Percentiles rank a stretch among this genome's conserved stretches.
Conservation (phyloP, 2,888 invertebrate species). For the Diachrysia chrysitis region DNA sequence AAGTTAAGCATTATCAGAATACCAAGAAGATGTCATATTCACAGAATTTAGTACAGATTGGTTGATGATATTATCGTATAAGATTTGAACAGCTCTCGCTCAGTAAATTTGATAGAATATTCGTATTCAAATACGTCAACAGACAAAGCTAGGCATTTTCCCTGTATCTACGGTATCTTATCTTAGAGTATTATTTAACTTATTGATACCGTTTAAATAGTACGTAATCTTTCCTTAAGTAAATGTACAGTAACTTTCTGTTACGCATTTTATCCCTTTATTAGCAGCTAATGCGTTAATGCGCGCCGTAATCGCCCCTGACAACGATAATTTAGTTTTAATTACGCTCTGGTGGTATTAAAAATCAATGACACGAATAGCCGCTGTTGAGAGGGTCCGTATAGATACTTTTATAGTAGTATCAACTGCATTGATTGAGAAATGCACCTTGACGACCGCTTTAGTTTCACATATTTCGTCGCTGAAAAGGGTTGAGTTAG, state of each 20-base stretch:
- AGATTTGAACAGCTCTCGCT: neutral
- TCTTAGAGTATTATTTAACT: conserved; percentile 52
- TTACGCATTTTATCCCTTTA: conserved; percentile 44
- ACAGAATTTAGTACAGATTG: conserved; percentile 2
- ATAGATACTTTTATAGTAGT: conserved; percentile 13
- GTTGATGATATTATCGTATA: conserved; percentile 11
- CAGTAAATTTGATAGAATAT: conserved; percentile 6
- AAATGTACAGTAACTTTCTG: conserved; percentile 39
- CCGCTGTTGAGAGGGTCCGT: conserved; percentile 12
- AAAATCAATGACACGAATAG: conserved; percentile 37
- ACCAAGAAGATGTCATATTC: conserved; percentile 3
- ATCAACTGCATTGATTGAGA: conserved; percentile 11
- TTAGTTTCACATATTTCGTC: neutral
- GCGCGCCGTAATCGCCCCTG: conserved; percentile 38
- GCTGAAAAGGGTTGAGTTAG: neutral
- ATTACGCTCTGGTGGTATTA: conserved; percentile 38
- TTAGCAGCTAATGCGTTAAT: conserved; percentile 31
- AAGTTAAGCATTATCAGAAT: neutral
- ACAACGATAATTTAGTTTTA: conserved; percentile 49
- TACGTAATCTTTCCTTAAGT: conserved; percentile 30
- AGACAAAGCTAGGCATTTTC: conserved; percentile 36
- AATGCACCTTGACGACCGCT: neutral
- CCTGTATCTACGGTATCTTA: conserved; percentile 43
- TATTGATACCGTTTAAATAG: conserved; percentile 43
- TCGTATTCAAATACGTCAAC: conserved; percentile 48